A percentile compares a stretch with the other conserved stretches of the same genome.
Evolutionary conservation across 1,140 invertebrate genomes (phyloP).

Genomic region (Watersipora subatra): DNA sequence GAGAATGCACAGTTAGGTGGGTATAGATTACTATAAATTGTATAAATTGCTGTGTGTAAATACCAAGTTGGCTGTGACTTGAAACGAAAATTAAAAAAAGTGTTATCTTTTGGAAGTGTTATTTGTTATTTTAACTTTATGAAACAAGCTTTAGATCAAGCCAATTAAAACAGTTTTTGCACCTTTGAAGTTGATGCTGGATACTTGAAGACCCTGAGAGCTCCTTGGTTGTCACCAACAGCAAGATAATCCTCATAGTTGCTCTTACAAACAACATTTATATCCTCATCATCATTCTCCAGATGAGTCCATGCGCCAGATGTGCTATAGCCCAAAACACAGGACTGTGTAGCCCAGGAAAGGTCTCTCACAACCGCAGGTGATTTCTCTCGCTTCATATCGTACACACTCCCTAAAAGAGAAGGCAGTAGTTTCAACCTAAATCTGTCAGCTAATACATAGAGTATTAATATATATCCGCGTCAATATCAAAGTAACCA

Average conservation of each 20-base stretch:
- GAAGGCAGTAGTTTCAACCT: background rate
- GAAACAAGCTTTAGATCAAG: too few species aligned
- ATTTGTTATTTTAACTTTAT: too few species aligned
- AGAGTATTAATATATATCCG: too few species aligned
- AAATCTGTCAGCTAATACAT: too few species aligned
- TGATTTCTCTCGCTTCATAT: conserved; percentile 49
- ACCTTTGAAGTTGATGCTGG: conserved; percentile 47
- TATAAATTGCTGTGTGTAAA: too few species aligned
- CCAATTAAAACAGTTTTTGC: too few species aligned
- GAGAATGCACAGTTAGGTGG: too few species aligned
- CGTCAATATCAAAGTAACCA: too few species aligned
- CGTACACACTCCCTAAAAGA: conserved; percentile 22
- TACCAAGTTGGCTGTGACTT: too few species aligned
- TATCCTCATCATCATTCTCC: conserved; percentile 63
- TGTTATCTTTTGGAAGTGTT: too few species aligned
- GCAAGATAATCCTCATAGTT: conserved; percentile 55
- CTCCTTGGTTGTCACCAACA: conserved; percentile 78
- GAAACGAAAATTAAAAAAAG: too few species aligned
- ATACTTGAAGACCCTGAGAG: conserved; percentile 70
- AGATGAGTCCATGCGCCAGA: conserved; percentile 72
- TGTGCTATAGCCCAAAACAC: conserved; percentile 56
- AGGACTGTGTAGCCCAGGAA: conserved; percentile 63
- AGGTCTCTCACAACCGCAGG: conserved; percentile 59
- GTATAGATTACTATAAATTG: too few species aligned
- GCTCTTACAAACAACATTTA: conserved; percentile 58